These are phyloP conservation scores for Chalcis sispes DNA, from an alignment of 2,888 invertebrate genomes.

Conservation along the genomic window DNA sequence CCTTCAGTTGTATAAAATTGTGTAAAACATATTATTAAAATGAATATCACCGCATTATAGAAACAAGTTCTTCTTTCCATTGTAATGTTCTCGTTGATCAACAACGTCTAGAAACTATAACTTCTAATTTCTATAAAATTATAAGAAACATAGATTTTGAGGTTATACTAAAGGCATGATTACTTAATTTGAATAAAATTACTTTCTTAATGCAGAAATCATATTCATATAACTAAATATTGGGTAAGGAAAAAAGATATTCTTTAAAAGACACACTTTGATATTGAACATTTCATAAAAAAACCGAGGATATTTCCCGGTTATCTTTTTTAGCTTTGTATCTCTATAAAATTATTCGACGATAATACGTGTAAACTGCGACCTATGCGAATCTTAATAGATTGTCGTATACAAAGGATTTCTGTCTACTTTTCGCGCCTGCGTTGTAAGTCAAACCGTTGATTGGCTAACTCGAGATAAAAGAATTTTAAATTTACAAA, in stretches of 20 bases:
- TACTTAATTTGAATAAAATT: slow-evolving; percentile 2
- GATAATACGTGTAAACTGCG: no score
- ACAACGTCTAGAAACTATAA: neutral
- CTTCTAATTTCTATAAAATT: neutral
- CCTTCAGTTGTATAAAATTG: neutral
- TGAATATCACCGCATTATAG: neutral
- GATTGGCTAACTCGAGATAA: no score
- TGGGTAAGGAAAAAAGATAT: neutral
- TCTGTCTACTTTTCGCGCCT: no score
- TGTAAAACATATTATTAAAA: slow-evolving; percentile 19
- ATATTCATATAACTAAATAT: slow-evolving; percentile 6
- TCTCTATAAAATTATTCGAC: no score
- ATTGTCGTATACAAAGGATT: no score
- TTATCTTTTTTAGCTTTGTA: no score
- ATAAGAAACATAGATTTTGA: slow-evolving; percentile 6
- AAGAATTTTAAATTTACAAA: no score
- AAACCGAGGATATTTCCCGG: no score
- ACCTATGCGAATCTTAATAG: no score
- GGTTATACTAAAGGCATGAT: slow-evolving; percentile 38
- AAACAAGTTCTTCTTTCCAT: slow-evolving; percentile 21
- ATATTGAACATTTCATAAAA: no score
- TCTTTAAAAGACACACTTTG: no score
- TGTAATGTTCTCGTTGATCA: slow-evolving; percentile 20
- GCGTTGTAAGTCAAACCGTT: no score
- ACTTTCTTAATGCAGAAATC: slow-evolving; percentile 17